Evolutionary conservation across 2,113 vertebrate species (phyloP).

Genomic region (Taurulus bubalis): DNA sequence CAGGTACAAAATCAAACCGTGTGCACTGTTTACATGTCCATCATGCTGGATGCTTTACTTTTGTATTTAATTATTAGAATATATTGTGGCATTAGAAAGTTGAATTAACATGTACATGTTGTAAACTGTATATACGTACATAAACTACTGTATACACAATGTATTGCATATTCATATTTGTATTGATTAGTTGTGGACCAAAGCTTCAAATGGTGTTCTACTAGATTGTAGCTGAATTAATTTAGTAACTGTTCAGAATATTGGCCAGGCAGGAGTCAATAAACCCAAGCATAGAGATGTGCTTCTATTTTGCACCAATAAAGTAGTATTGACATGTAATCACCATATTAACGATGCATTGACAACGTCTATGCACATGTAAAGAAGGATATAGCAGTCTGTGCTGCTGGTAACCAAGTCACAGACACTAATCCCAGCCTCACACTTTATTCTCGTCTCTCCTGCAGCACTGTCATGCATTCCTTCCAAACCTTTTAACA

Average conservation of each 20-base stretch:
- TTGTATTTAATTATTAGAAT: neutral
- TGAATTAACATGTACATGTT: neutral
- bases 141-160: neutral
- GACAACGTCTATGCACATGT: neutral
- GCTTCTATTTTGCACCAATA: neutral
- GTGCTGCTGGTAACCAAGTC: neutral
- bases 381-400: neutral
- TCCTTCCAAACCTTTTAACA: slow-evolving; percentile 60
- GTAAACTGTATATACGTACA: neutral
- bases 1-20: neutral
- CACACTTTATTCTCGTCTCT: slow-evolving; percentile 10
- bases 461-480: slow-evolving; percentile 1
- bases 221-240: neutral
- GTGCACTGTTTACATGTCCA: neutral
- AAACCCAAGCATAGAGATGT: neutral
- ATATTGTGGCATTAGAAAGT: neutral
- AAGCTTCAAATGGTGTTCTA: neutral
- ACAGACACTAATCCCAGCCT: neutral
- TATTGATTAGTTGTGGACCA: neutral
- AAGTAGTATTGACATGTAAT: neutral
- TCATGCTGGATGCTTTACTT: neutral
- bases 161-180: neutral
- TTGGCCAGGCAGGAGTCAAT: neutral
- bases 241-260: neutral
- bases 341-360: neutral